phyloP scores from a whole-genome alignment of 1,140 invertebrate species.

The Nymphalis io region DNA sequence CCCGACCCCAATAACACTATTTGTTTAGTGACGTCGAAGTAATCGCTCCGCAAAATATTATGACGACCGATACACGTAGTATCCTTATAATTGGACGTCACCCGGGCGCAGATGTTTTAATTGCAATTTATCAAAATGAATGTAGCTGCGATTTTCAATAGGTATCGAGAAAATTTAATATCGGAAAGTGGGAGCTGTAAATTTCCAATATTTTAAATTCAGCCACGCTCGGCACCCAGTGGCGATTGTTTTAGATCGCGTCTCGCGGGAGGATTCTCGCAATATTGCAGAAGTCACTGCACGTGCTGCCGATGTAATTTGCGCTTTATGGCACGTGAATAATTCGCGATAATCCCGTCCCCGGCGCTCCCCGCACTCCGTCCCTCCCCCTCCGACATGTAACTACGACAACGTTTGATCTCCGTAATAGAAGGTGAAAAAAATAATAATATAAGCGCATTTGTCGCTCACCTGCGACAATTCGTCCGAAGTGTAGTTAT shows the following conservation, averaged over 20 bases:
- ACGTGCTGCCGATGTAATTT: slow-evolving; percentile 73
- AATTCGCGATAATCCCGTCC: slow-evolving; percentile 69
- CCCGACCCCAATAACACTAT: slow-evolving; percentile 68
- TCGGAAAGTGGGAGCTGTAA: slow-evolving; percentile 49
- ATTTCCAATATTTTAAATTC: slow-evolving; percentile 58
- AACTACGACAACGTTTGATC: slow-evolving; percentile 74
- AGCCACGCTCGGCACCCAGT: slow-evolving; percentile 56
- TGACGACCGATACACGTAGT: slow-evolving; percentile 34
- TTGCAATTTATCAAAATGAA: slow-evolving; percentile 45
- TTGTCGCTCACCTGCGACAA: slow-evolving; percentile 74
- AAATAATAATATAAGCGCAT: slow-evolving; percentile 78
- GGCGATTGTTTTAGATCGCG: slow-evolving; percentile 61
- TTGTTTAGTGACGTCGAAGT: slow-evolving; percentile 73
- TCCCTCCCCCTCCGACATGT: slow-evolving; percentile 44
- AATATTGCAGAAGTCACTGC: slow-evolving; percentile 64
- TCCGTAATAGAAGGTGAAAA: slow-evolving; percentile 62
- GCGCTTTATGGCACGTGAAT: slow-evolving; percentile 78
- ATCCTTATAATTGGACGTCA: slow-evolving; percentile 37
- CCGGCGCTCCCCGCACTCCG: slow-evolving; percentile 22
- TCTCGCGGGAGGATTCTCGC: slow-evolving; percentile 52
- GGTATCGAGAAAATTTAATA: slow-evolving; percentile 56
- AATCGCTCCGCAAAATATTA: slow-evolving; percentile 64
- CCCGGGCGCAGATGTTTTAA: slow-evolving; percentile 35
- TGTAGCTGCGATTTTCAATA: slow-evolving; percentile 46
- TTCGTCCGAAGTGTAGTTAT: slow-evolving; percentile 70